Evolutionary conservation across 2,797 vertebrate species (phyloP).

Genomic region (Falco novaeseelandiae): DNA sequence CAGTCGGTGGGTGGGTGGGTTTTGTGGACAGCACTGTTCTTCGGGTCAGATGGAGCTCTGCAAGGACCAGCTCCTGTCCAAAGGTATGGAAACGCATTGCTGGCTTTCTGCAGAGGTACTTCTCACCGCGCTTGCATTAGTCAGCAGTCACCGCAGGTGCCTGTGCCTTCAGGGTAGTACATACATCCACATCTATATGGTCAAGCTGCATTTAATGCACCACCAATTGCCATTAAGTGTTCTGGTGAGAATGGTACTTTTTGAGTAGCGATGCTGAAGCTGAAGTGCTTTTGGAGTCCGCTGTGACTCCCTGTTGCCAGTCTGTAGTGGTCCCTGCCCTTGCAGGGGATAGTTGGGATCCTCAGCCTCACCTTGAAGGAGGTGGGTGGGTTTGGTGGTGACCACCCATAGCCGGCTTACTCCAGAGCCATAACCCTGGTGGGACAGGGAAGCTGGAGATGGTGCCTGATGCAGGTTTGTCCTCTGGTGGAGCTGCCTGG

Average conservation of each 20-base stretch:
- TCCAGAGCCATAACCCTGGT: background rate
- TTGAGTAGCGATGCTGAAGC: background rate
- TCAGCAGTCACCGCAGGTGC: background rate
- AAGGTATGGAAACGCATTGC: fast-evolving
- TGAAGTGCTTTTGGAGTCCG: background rate
- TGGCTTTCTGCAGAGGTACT: background rate
- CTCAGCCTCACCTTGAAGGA: background rate
- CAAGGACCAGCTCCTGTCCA: background rate
- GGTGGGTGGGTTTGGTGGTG: background rate
- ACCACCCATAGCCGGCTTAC: background rate
- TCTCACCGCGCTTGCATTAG: background rate
- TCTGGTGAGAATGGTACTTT: background rate
- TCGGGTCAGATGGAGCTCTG: background rate
- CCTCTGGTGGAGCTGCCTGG: background rate
- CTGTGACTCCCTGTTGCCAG: fast-evolving
- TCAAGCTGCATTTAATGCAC: background rate
- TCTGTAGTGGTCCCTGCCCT: background rate
- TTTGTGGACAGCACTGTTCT: background rate
- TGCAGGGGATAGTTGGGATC: background rate
- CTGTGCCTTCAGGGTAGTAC: background rate
- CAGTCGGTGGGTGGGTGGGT: fast-evolving
- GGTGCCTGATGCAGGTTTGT: background rate
- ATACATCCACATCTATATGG: background rate
- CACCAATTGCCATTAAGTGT: background rate
- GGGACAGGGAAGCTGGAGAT: fast-evolving